Conservation (phyloP, 1,140 invertebrate species). For the Arctopsyche grandis region DNA sequence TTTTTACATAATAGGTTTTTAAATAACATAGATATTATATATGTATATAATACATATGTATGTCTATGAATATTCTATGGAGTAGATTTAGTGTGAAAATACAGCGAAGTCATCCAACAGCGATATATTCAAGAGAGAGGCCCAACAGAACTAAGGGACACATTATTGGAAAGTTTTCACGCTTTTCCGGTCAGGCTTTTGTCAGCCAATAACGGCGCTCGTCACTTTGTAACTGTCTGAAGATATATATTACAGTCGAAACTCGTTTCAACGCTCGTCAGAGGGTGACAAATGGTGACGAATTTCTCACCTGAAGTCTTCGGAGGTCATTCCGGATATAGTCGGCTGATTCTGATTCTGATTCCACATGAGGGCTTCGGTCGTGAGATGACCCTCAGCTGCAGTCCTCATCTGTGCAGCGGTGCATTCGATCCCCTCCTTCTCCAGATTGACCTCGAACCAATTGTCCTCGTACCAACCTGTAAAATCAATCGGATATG, state of each 20-base stretch:
- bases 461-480: conserved; percentile 99
- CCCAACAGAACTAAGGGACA: too few relatives aligned
- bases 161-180: background rate
- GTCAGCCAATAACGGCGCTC: background rate
- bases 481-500: conserved; percentile 56
- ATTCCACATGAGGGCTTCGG: conserved; percentile 98
- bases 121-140: background rate
- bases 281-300: background rate
- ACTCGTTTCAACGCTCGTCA: background rate
- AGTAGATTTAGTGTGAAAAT: background rate
- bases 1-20: too few relatives aligned
- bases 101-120: background rate
- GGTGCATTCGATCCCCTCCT: conserved; percentile 92
- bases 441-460: conserved; percentile 91
- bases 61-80: too few relatives aligned
- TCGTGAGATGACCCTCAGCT: conserved; percentile 97
- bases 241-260: background rate
- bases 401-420: conserved; percentile 91
- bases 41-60: too few relatives aligned
- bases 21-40: too few relatives aligned
- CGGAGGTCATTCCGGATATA: conserved; percentile 91
- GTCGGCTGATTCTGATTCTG: conserved; percentile 89
- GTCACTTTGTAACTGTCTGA: conserved; percentile 37
- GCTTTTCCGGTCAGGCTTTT: background rate
- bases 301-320: conserved; percentile 71